phyloP scores from a whole-genome alignment of 92 coral and sea anemone species.

The Desmophyllum pertusum region DNA sequence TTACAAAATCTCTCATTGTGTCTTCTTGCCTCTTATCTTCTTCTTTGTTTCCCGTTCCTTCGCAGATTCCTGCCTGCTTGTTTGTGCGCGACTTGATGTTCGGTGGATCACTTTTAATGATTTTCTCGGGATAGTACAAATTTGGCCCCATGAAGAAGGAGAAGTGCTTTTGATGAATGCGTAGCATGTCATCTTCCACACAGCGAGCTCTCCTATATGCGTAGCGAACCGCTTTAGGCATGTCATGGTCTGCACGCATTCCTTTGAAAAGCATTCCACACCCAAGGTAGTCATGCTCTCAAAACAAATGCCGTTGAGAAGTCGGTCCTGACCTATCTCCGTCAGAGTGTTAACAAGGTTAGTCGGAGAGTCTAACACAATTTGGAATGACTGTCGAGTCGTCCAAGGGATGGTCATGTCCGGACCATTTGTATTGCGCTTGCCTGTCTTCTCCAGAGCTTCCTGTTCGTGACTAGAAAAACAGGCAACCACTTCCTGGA shows the following conservation, averaged over 20 bases:
- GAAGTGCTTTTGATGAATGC: constrained; percentile 5
- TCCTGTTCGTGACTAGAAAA: constrained; percentile 32
- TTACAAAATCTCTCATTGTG: constrained; percentile 40
- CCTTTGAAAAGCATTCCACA: constrained; percentile 40
- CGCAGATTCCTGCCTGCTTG: constrained; percentile 24
- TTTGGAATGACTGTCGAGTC: constrained; percentile 31
- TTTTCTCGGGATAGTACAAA: constrained; percentile 37
- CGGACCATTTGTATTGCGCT: constrained; percentile 44
- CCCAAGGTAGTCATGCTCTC: constrained; percentile 19
- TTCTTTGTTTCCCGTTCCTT: constrained; percentile 24
- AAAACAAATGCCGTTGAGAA: constrained; percentile 20
- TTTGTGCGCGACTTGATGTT: constrained; percentile 11
- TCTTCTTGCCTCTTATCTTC: constrained; percentile 42
- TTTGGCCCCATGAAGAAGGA: constrained; percentile 51
- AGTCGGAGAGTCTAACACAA: constrained; percentile 12
- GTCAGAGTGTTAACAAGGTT: constrained; percentile 4
- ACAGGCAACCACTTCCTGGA: constrained; percentile 26
- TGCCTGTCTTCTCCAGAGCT: constrained; percentile 41
- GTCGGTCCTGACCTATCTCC: constrained; percentile 26
- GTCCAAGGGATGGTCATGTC: constrained; percentile 41
- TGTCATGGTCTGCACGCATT: constrained; percentile 57
- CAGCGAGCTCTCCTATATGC: constrained; percentile 48
- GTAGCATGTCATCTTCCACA: constrained; percentile 35
- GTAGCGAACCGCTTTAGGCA: constrained; percentile 29
- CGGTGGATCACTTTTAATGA: constrained; percentile 38